A percentile compares a stretch with the other conserved stretches of the same genome.
Evolutionary conservation across 2,797 vertebrate species (phyloP).

Genomic region (Catharus ustulatus): DNA sequence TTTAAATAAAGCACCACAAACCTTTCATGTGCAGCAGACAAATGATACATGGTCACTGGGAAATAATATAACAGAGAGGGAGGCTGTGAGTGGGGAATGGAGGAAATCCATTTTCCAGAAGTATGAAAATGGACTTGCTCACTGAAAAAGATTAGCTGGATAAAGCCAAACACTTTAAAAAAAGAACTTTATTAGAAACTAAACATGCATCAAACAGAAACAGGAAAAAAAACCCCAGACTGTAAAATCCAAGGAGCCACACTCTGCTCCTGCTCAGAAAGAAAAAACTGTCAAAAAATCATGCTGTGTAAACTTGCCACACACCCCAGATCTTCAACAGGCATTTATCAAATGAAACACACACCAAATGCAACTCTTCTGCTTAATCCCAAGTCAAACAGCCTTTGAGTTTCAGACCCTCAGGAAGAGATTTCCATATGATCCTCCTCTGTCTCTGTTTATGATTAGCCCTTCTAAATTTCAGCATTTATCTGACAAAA

Average conservation of each 20-base stretch:
- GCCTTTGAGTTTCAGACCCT: slow-evolving; percentile 59
- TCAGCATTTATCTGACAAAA: slow-evolving; percentile 55
- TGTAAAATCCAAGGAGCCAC: background rate
- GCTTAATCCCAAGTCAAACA: slow-evolving; percentile 60
- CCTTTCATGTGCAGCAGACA: slow-evolving; percentile 27
- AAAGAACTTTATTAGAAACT: background rate
- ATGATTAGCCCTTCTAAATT: slow-evolving; percentile 57
- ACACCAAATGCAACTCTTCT: slow-evolving; percentile 45
- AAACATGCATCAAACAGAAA: slow-evolving; percentile 13
- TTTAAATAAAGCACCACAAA: slow-evolving; percentile 13
- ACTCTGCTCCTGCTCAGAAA: background rate
- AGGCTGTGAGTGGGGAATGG: background rate
- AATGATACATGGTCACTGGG: background rate
- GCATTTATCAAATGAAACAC: slow-evolving; percentile 44
- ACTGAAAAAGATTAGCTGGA: slow-evolving; percentile 36
- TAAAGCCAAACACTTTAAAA: slow-evolving; percentile 9
- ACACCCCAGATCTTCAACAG: slow-evolving; percentile 34
- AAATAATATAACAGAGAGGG: slow-evolving; percentile 20
- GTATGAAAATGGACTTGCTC: background rate
- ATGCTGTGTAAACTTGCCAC: slow-evolving; percentile 30
- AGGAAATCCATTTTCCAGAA: slow-evolving; percentile 36
- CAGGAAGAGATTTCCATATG: slow-evolving; percentile 53
- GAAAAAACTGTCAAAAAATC: background rate
- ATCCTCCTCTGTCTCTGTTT: slow-evolving; percentile 36
- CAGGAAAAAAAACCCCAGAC: fast-evolving